A percentile compares a stretch with the other conserved stretches of the same genome.
phyloP scores from a whole-genome alignment of 2,888 invertebrate genomes.

The Pemphredon lugubris region DNA sequence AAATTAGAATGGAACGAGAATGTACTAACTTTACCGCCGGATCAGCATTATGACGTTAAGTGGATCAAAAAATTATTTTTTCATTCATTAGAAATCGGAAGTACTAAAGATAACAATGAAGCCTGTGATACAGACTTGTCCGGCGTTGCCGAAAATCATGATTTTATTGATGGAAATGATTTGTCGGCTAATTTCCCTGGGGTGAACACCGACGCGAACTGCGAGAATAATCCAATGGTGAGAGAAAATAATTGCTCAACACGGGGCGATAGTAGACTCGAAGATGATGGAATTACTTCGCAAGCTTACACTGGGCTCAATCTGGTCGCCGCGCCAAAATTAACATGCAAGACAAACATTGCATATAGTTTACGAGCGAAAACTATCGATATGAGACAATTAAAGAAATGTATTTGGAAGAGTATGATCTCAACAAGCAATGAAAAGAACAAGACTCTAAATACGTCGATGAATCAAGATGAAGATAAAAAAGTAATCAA shows the following conservation, averaged over 20 bases:
- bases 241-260: too few relatives aligned
- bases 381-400: constrained; percentile 91
- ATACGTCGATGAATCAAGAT: constrained; percentile 3
- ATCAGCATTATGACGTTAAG: constrained; percentile 58
- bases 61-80: constrained; percentile 53
- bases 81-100: constrained; percentile 25
- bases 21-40: constrained; percentile 61
- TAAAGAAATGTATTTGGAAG: constrained; percentile 90
- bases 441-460: constrained; percentile 75
- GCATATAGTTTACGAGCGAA: constrained; percentile 92
- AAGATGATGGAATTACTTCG: constrained; percentile 65
- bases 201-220: constrained; percentile 67
- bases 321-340: constrained; percentile 86
- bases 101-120: constrained; percentile 7
- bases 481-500: constrained; percentile 44
- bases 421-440: constrained; percentile 81
- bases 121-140: constrained; percentile 9
- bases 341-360: constrained; percentile 86
- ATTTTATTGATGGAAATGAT: constrained; percentile 83
- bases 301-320: constrained; percentile 82
- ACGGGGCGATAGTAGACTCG: constrained; percentile 76
- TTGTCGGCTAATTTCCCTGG: constrained; percentile 82
- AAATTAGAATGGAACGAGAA: constrained; percentile 64
- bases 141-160: constrained; percentile 81
- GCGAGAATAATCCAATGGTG: too few relatives aligned